Percentiles rank a stretch among this genome's conserved stretches.
Evolutionary conservation across 2,797 vertebrate genomes (phyloP).

Genomic region (Tapirus indicus): DNA sequence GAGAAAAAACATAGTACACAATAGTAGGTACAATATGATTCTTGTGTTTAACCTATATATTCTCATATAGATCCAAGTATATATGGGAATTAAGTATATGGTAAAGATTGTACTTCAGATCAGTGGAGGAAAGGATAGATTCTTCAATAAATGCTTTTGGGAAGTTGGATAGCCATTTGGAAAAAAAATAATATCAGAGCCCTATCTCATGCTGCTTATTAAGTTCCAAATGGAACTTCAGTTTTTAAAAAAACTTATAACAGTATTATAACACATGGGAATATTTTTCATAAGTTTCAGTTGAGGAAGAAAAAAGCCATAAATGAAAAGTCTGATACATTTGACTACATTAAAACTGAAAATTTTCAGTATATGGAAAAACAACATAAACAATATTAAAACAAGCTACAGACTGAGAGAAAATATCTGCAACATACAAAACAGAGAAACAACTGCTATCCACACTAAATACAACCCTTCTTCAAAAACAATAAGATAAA

Average conservation of each 20-base stretch:
- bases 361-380: not conserved
- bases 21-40: not conserved
- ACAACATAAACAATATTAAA: not conserved
- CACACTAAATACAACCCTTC: not conserved
- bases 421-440: constrained; percentile 22
- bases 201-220: not conserved
- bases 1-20: not conserved
- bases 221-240: not conserved
- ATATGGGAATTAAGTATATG: not conserved
- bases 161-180: not conserved
- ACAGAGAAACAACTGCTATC: not conserved
- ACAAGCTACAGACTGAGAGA: not conserved
- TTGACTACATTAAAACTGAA: not conserved
- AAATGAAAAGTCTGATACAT: not conserved
- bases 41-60: not conserved
- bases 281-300: not conserved
- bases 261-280: not conserved
- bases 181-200: not conserved
- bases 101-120: not conserved
- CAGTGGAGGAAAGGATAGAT: not conserved
- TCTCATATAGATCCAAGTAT: not conserved
- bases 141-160: not conserved
- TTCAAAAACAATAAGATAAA: not conserved
- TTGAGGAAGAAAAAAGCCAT: not conserved
- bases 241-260: not conserved